A percentile compares a stretch with the other conserved stretches of the same genome.
These are phyloP conservation scores for Tenebrio molitor DNA, from an alignment of 1,140 invertebrate genomes.

Conservation along the genomic window DNA sequence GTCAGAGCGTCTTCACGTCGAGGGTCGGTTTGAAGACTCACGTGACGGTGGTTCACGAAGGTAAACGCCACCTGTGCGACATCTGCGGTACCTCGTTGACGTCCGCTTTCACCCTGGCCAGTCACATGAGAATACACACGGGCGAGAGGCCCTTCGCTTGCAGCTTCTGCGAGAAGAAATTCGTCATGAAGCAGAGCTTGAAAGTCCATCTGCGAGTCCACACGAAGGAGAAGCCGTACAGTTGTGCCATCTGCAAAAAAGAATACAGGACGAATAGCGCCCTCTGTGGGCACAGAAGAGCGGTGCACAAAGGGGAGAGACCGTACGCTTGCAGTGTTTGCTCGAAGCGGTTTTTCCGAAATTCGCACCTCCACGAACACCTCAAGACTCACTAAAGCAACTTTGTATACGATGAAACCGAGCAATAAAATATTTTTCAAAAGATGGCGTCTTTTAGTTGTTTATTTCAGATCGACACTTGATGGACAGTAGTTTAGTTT, in stretches of 20 bases:
- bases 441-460: no score
- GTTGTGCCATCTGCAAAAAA: constrained; percentile 11
- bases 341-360: constrained; percentile 72
- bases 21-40: constrained; percentile 50
- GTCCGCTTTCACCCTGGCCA: constrained; percentile 66
- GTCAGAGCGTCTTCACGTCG: constrained; percentile 44
- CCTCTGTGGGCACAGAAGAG: not conserved
- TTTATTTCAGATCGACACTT: no score
- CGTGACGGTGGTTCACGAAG: constrained; percentile 51
- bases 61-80: constrained; percentile 69
- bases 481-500: no score
- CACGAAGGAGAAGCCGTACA: constrained; percentile 54
- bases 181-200: constrained; percentile 53
- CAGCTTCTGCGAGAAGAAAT: constrained; percentile 67
- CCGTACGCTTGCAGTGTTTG: constrained; percentile 69
- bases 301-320: constrained; percentile 44
- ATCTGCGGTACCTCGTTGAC: constrained; percentile 82
- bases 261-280: not conserved
- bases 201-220: constrained; percentile 67
- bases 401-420: no score
- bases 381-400: constrained; percentile 74
- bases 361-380: constrained; percentile 72
- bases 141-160: constrained; percentile 77
- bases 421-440: no score
- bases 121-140: constrained; percentile 77